phyloP scores from a whole-genome alignment of 2,113 vertebrate genomes.

The Chloebia gouldiae region DNA sequence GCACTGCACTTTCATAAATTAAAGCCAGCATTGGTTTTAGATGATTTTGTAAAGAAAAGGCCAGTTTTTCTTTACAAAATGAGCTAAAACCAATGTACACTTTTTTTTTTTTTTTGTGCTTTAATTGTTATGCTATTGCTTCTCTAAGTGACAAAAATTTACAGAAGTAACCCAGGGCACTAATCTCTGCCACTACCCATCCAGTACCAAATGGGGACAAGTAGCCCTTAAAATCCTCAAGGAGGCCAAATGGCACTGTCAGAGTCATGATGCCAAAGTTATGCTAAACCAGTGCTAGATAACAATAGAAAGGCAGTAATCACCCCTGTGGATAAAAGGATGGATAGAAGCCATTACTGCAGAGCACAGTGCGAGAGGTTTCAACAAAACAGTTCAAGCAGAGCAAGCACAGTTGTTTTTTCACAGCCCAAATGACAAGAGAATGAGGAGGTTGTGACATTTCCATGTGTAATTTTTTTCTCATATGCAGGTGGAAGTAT shows the following conservation, averaged over 20 bases:
- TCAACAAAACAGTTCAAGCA: background rate
- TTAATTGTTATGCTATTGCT: background rate
- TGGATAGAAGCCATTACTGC: accelerated
- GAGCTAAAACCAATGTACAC: too few species aligned
- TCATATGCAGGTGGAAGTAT: background rate
- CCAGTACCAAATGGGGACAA: background rate
- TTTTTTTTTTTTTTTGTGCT: background rate
- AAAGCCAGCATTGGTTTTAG: background rate
- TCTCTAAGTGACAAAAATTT: background rate
- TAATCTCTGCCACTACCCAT: background rate
- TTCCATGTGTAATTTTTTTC: background rate
- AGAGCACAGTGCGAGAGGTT: background rate
- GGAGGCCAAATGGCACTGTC: background rate
- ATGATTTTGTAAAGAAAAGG: background rate
- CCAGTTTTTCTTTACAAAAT: background rate
- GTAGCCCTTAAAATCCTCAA: background rate
- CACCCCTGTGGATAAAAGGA: accelerated
- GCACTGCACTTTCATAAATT: background rate
- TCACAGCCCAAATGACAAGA: background rate
- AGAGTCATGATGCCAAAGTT: background rate
- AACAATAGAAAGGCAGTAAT: background rate
- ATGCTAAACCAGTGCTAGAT: background rate
- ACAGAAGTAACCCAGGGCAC: background rate
- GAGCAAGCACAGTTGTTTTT: accelerated
- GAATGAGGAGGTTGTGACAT: accelerated